Evolutionary conservation across 1,140 invertebrate genomes (phyloP).

Genomic region (Drosophila murphyi): DNA sequence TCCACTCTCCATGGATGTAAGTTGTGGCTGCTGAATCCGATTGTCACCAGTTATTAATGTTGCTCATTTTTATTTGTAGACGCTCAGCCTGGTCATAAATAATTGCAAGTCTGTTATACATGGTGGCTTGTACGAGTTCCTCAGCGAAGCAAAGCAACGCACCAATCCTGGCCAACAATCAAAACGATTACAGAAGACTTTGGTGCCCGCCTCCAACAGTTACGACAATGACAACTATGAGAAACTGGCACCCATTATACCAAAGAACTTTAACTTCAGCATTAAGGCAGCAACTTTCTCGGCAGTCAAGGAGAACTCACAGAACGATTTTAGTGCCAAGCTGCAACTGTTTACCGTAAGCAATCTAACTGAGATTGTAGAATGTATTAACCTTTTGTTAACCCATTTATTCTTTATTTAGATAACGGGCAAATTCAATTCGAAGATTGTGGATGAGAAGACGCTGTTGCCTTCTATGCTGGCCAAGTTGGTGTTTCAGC

Average conservation of each 20-base stretch:
- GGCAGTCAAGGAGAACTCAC: conserved; percentile 87
- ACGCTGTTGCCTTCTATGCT: conserved; percentile 86
- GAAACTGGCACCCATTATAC: conserved; percentile 89
- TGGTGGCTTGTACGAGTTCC: conserved; percentile 88
- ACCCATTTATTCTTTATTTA: conserved; percentile 6
- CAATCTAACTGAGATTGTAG: not conserved
- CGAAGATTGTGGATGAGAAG: conserved; percentile 76
- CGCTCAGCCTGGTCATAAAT: conserved; percentile 89
- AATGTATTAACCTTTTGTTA: not conserved
- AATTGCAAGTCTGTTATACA: conserved; percentile 88
- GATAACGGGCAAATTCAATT: conserved; percentile 81
- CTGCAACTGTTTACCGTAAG: conserved; percentile 84
- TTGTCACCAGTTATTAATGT: not conserved
- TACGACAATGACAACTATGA: conserved; percentile 85
- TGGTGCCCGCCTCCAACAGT: conserved; percentile 26
- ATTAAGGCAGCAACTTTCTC: conserved; percentile 89
- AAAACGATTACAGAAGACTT: conserved; percentile 16
- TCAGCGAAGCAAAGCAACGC: conserved; percentile 85
- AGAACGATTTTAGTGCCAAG: conserved; percentile 86
- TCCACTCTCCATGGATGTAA: conserved; percentile 91
- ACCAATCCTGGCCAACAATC: conserved; percentile 62
- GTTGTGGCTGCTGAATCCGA: conserved; percentile 6
- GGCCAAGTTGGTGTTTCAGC: conserved; percentile 88
- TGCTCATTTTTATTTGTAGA: conserved; percentile 85
- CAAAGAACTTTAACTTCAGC: conserved; percentile 90